Base-by-base conservation (phyloP, 1,140 invertebrate species). In the Saccostrea glomerata region DNA sequence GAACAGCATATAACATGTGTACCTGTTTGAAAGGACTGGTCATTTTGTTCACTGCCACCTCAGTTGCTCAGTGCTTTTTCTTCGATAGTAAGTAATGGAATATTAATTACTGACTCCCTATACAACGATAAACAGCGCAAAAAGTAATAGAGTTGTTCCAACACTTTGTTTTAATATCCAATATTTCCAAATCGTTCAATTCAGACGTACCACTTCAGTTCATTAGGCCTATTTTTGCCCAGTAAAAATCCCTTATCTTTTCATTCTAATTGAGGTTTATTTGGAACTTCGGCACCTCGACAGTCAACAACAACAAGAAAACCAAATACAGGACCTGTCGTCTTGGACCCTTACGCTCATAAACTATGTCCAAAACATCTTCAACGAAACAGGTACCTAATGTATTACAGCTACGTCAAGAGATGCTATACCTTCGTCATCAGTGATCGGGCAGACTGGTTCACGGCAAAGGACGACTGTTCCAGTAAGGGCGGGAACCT, bases 361-460 rank as follows among this genome's bases (percentile, higher is more conserved):
- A 77, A 77, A 17, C 25, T 77, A 77, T 77, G 70, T 77, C 70
- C 70, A 77, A 77, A 77, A 77, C 70, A 77, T 17, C 70, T 77
- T 13, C 25, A 36, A 30, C 70, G 70, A 15, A 77, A 77, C 70
- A 77, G 25, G 25, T 77, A 77, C 25, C 70, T 77, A 36, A 77
- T 77, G 70, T 77, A 77, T 25, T 77, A 77, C 25, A 77, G 70
- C 30, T 77, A 77, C 25, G 70, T 77, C 25, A 36, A 77, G 11
- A 11, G 70, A 30, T 77, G 70, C 12, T 77, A 77, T 30, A 77
- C 70, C 25, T 77, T 77, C 11, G 25, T 77, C 25, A 77, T 77
- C 25, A 77, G 25, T 15, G 70, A 77, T 25, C 25, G 25, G 30
- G 70, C 70, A 30, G 70, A 77, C 70, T 77, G 70, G 70, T 77